phyloP scores from a whole-genome alignment of 2,888 invertebrate species.

The Carpatolechia fugitivella region DNA sequence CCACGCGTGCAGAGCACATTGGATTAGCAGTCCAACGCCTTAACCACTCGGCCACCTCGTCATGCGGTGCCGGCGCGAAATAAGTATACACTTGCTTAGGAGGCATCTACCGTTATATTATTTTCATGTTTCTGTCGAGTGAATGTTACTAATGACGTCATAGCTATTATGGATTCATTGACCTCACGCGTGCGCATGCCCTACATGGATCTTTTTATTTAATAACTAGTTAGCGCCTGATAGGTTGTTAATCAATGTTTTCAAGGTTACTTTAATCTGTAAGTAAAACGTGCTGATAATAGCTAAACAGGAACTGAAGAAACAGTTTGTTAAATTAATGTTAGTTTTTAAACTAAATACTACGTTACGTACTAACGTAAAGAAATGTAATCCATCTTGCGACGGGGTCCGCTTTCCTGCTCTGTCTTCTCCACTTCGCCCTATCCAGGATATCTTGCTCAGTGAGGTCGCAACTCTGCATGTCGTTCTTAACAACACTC shows the following conservation, averaged over 20 bases:
- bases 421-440: too few species aligned
- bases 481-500: too few species aligned
- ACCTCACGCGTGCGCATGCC: conserved; percentile 12
- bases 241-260: neutral
- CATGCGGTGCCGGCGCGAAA: conserved; percentile 46
- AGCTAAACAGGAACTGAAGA: too few species aligned
- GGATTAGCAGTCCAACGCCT: conserved; percentile 93
- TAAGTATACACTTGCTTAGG: conserved; percentile 26
- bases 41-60: conserved; percentile 93
- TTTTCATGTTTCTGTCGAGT: conserved; percentile 14
- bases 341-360: too few species aligned
- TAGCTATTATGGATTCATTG: conserved; percentile 28
- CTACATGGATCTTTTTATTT: neutral
- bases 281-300: too few species aligned
- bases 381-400: too few species aligned
- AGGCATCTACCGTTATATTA: conserved; percentile 23
- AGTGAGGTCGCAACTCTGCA: too few species aligned
- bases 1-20: conserved; percentile 92
- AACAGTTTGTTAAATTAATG: too few species aligned
- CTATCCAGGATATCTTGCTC: too few species aligned
- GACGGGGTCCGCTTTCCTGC: too few species aligned
- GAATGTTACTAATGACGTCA: conserved; percentile 28
- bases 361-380: too few species aligned
- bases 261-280: too few species aligned
- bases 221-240: neutral